Evolutionary conservation across 2,888 invertebrate species (phyloP).

Genomic region (Lasioglossum malachurum): DNA sequence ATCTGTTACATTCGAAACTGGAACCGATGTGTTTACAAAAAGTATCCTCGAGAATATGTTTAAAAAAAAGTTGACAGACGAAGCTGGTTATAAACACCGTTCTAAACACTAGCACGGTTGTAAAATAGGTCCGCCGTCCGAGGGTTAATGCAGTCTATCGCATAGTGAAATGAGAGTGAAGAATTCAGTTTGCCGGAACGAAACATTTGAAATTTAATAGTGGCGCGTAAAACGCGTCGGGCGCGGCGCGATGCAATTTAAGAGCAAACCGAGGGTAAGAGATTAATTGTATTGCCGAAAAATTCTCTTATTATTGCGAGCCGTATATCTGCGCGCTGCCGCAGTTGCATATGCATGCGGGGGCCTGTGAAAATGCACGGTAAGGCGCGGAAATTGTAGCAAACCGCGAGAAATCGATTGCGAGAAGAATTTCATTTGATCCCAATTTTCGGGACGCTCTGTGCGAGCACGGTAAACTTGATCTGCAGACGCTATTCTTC

Average conservation of each 20-base stretch:
- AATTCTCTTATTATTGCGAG: slow-evolving; percentile 31
- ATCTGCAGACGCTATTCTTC: too few species aligned
- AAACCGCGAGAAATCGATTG: background rate
- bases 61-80: too few species aligned
- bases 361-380: background rate
- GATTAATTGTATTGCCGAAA: slow-evolving; percentile 16
- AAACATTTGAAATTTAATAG: slow-evolving; percentile 8
- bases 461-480: too few species aligned
- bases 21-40: too few species aligned
- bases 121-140: background rate
- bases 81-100: too few species aligned
- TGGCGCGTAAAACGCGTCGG: background rate
- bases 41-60: too few species aligned
- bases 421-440: background rate
- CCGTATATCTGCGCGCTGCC: slow-evolving; percentile 8
- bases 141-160: background rate
- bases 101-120: too few species aligned
- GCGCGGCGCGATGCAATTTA: background rate
- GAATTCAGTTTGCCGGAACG: background rate
- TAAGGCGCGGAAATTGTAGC: slow-evolving; percentile 4
- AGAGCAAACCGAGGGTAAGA: background rate
- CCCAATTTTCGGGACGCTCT: background rate
- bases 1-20: too few species aligned
- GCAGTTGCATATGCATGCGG: slow-evolving; percentile 11
- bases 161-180: background rate